Evolutionary conservation across 2,888 invertebrate species (phyloP), one percentile per base, ranked within the genome.

Genomic region (Myopa tessellatipennis): DNA sequence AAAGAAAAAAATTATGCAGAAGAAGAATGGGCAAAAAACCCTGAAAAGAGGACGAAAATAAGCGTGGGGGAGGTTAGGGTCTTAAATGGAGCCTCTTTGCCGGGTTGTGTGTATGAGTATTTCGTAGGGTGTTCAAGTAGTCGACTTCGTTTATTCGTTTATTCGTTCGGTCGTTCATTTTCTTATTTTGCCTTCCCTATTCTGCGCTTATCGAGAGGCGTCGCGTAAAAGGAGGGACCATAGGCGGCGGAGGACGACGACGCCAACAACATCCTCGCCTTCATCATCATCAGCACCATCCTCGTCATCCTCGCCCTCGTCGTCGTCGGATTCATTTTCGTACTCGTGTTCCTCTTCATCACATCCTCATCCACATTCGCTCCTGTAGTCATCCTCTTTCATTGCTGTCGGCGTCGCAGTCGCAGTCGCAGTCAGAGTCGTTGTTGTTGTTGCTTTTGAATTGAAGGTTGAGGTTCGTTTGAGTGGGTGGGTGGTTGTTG

Each of bases 331-430:
- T 36, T 67, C 45, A 45, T 40, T n/a, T 16, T 40, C n/a, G 26
- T 69, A 12, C 45, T 50, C 45, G n/a, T 68, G 16, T 8, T 38
- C 68, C 8, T 45, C 68, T 10, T 26, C 50, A 8, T 69, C 61
- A 5, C 40, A 16, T 69, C 68, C 26, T 69, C 8, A 8, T 69
- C n/a, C 61, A 5, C 40, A 16, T 69, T 45, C 26, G 40, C 8
- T 40, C 34, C 65, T 26, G 36, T 52, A 74, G 65, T 50, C 65
- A 52, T 50, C 65, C 45, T 65, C 74, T 12, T 65, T 36, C 81
- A 77, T 77, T 50, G 55, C n/a, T 55, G 83, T 81, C 81, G 81
- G 79, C 77, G 78, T 5, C 45, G 60, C 36, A 40, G 77, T 58
- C 45, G 7, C 58, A 52, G 68, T 36, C 74, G 34, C 69, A 71